Evolutionary conservation across 30 jellyfish, hydroid and myxozoan species (phyloP), one percentile per base, ranked within the genome.

Genomic region (Mastigias papua): DNA sequence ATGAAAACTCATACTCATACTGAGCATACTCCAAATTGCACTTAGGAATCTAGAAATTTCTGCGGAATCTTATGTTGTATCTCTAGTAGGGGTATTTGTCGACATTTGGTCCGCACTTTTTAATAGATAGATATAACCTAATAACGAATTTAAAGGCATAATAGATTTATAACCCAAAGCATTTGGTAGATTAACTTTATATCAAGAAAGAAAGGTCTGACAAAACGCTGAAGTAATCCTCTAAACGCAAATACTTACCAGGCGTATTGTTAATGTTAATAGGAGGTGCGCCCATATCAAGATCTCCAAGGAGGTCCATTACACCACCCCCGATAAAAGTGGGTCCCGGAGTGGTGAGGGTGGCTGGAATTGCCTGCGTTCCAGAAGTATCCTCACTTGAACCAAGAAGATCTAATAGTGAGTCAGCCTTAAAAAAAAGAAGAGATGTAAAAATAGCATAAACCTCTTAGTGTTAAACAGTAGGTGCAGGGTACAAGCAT

Each of bases 361-460:
- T 90, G 46, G 54, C 63, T 35, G 79, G 98, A 92, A 29, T 71
- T 57, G 80, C 86, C 22, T 58, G 73, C 26, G 85, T 54, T 19
- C 70, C 71, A 42, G 22, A 26, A 25, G 75, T 73, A 92, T 65
- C 92, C 25, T 29, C 91, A 60, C 82, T 75, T 57, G 97, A 80
- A 2, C 99, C 99, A 86, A 96, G 98, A 25, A 96, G 92, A 68
- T 96, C 99, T 32, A 96, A 82, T 54, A 96, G 49, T 6, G 97
- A 84, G 74, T 91, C 97, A 34, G 99, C 68, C 94, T 85, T 30
- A 15, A 68, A 67, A 81, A 4, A 10, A 42, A 48, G 22, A 21
- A 21, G 25, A 11, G 54, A 42, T 42, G 54, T 42, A 8, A 42
- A 42, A 4, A 0, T 15, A 42, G 54, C 13, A 8, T 42, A 8